Conservation (phyloP, 1,140 invertebrate genomes). For the Goniozus legneri region DNA sequence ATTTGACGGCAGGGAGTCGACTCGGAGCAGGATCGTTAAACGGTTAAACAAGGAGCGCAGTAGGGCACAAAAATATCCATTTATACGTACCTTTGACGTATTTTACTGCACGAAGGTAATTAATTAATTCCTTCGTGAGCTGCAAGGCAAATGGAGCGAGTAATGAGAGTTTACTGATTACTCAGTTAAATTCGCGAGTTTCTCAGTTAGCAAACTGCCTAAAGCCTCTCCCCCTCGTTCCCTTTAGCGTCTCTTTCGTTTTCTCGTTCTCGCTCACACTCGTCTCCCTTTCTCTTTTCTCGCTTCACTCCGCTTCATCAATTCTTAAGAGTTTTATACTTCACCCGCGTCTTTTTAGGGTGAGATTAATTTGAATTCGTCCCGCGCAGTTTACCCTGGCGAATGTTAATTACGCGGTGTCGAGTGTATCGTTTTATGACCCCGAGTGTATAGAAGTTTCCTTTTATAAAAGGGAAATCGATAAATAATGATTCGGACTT, state of each 20-base stretch:
- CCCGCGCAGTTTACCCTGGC: too few relatives aligned
- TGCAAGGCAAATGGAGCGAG: neutral
- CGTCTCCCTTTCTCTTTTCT: neutral
- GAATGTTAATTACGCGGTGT: too few relatives aligned
- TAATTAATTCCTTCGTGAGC: slow-evolving; percentile 14
- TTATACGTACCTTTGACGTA: slow-evolving; percentile 16
- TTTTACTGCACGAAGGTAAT: slow-evolving; percentile 18
- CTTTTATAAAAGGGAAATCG: too few relatives aligned
- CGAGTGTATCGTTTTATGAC: too few relatives aligned
- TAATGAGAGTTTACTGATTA: slow-evolving; percentile 22
- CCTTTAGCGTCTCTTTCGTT: neutral
- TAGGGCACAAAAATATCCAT: too few relatives aligned
- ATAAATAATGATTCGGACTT: too few relatives aligned
- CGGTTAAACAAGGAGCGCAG: too few relatives aligned
- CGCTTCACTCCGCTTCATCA: slow-evolving; percentile 11
- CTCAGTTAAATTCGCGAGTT: slow-evolving; percentile 23
- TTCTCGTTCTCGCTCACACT: too few relatives aligned
- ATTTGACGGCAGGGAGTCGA: too few relatives aligned
- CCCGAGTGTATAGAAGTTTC: too few relatives aligned
- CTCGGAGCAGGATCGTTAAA: too few relatives aligned
- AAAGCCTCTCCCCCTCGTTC: neutral
- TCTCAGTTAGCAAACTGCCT: slow-evolving; percentile 11
- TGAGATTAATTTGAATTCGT: too few relatives aligned
- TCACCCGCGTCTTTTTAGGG: neutral
- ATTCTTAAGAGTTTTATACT: slow-evolving; percentile 18